Base-by-base conservation (phyloP, 2,113 vertebrate genomes). In the Excalfactoria chinensis region DNA sequence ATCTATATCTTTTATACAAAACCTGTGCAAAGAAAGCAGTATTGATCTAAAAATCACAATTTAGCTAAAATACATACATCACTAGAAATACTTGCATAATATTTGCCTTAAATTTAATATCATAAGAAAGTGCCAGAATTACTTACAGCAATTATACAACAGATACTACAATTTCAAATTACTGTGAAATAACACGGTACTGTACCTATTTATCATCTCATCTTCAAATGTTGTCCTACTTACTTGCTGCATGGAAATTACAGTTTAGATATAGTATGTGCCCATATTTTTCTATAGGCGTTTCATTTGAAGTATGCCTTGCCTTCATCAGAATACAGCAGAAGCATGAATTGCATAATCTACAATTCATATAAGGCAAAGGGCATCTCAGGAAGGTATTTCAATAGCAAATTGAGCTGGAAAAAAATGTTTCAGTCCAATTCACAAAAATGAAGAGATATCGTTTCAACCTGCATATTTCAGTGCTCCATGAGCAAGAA, bases 361-460 rank as follows among this genome's bases (percentile, higher is more conserved):
- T 89, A 95, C 84, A 89, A 76, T 76, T 94, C 84, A 79, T 87
- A 71, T 35, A 89, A 94, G 74, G 78, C 59, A 94, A 94, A 96
- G 78, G 78, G 68, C 84, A 95, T 23, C 68, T 87, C 63, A 26
- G 37, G 84, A 72, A 80, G 19, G 13, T 71, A 92, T 90, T 94
- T 91, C 84, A 92, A 83, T 40, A 95, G 44, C 8, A 92, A 82
- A 87, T 66, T 58, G 71, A 92, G 74, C 55, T 82, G 59, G 81
- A 94, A 90, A 28, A 86, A 93, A 92, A 66, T 28, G 15, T 83
- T 87, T 83, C 90, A 87, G 77, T 87, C 93, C 86, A 86, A 89
- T 80, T 86, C 62, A 92, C 69, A 34, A 44, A 94, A 93, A 16
- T 70, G 77, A 94, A 93, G 56, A 84, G 46, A 91, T 86, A 85